Evolutionary conservation across 2,113 vertebrate genomes (phyloP), one percentile per base, ranked within the genome.

Genomic region (Scomber colias): DNA sequence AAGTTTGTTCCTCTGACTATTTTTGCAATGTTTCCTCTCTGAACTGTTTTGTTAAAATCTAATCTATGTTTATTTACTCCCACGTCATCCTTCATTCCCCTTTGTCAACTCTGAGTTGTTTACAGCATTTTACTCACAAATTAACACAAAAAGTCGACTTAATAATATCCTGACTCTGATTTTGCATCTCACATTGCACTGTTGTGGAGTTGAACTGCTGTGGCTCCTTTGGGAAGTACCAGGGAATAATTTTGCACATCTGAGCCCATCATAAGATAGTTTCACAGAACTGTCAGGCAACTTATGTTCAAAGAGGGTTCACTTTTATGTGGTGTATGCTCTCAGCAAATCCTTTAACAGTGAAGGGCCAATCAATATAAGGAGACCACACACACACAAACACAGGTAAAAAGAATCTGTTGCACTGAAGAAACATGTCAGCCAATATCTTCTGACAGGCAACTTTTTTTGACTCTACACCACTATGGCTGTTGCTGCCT

Each of bases 21-120:
- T 24, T n/a, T 3, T 21, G 30, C 56, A 50, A 4, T 48, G 19
- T 45, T 54, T 71, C 24, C 63, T 77, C 60, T 71, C 50, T 68
- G 56, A 72, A 53, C 61, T 11, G 55, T 44, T 31, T 14, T 40
- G 35, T 40, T 40, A 40, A n/a, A 75, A 21, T 53, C 27, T 70
- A 45, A 75, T 59, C 45, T n/a, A 49, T 27, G 19, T 27, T 3
- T 19, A 21, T 62, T 61, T 62, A 17, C 19, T 48, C 53, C 12
- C 45, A 15, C n/a, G 14, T 35, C 13, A 24, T 35, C 16, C 45
- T 44, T 44, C 14, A 19, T 24, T 60, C 49, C 57, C 12, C 9
- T 69, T 46, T 78, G n/a, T 54, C 46, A 45, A 16, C 1, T 57
- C 4, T 0, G 51, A 24, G 35, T 49, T 45, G n/a, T 63, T 54